These are phyloP conservation scores for Galbula dea DNA, from an alignment of 2,113 vertebrate genomes.

Conservation along the genomic window DNA sequence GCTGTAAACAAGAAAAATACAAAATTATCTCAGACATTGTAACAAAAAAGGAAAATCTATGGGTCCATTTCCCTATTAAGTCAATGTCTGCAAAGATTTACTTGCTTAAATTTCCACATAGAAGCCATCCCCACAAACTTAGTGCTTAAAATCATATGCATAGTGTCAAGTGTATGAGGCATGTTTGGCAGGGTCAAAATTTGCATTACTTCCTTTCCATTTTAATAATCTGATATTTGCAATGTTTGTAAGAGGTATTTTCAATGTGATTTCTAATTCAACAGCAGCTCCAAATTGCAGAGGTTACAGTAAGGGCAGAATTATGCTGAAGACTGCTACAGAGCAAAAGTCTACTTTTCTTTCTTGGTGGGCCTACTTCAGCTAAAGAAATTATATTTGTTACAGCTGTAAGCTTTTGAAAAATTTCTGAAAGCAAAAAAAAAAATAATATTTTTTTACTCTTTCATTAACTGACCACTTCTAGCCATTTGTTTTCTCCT, in stretches of 20 bases:
- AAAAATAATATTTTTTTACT: no score
- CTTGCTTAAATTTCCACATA: no score
- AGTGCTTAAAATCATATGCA: not conserved
- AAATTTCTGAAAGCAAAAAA: not conserved
- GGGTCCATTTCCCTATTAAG: no score
- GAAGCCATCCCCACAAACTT: no score
- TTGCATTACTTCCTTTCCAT: slow-evolving; percentile 9
- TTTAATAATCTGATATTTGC: slow-evolving; percentile 17
- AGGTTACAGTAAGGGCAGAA: not conserved
- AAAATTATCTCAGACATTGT: no score
- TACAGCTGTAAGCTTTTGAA: not conserved
- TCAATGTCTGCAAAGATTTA: not conserved
- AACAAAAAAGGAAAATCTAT: no score
- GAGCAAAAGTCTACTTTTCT: not conserved
- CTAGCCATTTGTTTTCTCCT: not conserved
- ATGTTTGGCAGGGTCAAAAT: slow-evolving; percentile 6
- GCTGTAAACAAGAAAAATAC: no score
- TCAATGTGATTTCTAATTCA: not conserved
- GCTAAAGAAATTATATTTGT: not conserved
- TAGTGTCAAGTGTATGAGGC: not conserved
- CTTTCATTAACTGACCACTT: not conserved
- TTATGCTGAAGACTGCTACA: not conserved
- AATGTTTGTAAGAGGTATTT: not conserved
- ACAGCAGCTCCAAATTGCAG: not conserved
- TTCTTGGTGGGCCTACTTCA: not conserved